phyloP scores from a whole-genome alignment of 2,797 vertebrate genomes.

The Ctenopoma kingsleyae region DNA sequence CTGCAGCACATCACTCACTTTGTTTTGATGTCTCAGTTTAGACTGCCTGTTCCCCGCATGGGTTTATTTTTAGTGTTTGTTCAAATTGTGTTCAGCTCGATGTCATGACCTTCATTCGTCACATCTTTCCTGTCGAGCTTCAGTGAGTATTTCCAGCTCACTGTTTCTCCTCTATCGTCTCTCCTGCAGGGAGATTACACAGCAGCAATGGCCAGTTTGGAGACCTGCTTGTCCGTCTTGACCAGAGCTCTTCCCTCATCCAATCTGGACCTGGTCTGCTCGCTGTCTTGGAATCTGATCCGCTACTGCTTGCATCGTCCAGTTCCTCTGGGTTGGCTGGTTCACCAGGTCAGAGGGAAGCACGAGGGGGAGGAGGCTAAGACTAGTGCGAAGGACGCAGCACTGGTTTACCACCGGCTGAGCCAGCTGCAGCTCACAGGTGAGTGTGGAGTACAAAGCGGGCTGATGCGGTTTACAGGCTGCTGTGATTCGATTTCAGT shows the following conservation, averaged over 20 bases:
- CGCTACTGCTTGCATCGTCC: constrained; percentile 94
- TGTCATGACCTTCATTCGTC: constrained; percentile 17
- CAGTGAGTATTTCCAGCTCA: constrained; percentile 1
- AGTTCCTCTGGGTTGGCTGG: constrained; percentile 92
- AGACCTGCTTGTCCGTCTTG: constrained; percentile 91
- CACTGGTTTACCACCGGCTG: constrained; percentile 93
- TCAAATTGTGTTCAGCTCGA: constrained; percentile 25
- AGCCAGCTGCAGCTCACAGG: constrained; percentile 97
- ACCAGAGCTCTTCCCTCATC: constrained; percentile 91
- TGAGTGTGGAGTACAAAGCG: constrained; percentile 49
- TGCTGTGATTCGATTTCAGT: not conserved
- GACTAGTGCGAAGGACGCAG: constrained; percentile 92
- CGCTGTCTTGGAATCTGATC: constrained; percentile 96
- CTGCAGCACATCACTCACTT: constrained; percentile 3
- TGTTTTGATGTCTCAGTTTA: constrained; percentile 42
- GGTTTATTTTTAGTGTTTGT: constrained; percentile 52
- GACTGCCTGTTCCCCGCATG: not conserved
- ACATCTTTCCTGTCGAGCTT: not conserved
- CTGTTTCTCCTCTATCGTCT: not conserved
- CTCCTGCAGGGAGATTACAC: constrained; percentile 89
- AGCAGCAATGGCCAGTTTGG: constrained; percentile 90
- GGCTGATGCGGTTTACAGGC: not conserved
- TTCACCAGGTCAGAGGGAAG: constrained; percentile 90
- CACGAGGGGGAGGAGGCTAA: constrained; percentile 94
- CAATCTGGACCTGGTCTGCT: constrained; percentile 91